Evolutionary conservation across 1,140 invertebrate species (phyloP).

Genomic region (Ladona fulva): DNA sequence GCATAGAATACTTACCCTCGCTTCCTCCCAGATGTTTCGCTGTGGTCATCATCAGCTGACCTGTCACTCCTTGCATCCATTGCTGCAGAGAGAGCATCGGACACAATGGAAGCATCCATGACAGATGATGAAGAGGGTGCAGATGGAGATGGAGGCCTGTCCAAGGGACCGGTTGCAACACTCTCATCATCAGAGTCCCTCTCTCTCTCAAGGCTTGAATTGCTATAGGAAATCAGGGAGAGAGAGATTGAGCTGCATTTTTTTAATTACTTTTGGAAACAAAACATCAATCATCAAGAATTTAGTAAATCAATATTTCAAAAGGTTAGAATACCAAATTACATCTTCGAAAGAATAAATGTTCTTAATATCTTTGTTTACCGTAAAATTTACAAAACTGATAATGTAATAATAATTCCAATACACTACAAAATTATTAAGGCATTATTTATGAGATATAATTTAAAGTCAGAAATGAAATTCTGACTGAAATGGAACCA

Average conservation of each 20-base stretch:
- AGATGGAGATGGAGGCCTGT: background rate
- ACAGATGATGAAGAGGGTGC: background rate
- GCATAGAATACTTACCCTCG: background rate
- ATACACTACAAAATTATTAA: too few species aligned
- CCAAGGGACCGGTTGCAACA: conserved; percentile 32
- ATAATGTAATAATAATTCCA: too few species aligned
- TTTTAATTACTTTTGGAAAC: too few species aligned
- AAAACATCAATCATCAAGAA: too few species aligned
- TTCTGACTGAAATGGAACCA: too few species aligned
- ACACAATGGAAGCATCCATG: background rate
- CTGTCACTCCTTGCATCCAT: background rate
- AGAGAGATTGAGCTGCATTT: background rate
- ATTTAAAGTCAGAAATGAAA: too few species aligned
- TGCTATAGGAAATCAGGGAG: conserved; percentile 34
- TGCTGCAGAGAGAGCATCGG: background rate
- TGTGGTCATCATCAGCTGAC: background rate
- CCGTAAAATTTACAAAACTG: too few species aligned
- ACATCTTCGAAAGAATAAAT: too few species aligned
- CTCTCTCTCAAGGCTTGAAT: conserved; percentile 60
- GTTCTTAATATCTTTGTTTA: too few species aligned
- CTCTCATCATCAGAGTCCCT: conserved; percentile 79
- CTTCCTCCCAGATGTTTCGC: background rate
- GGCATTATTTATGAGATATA: too few species aligned
- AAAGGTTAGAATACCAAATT: too few species aligned
- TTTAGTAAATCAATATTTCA: too few species aligned